Percentiles rank a stretch among this genome's conserved stretches.
Conservation (phyloP, 2,888 invertebrate genomes). For the Serripes groenlandicus region DNA sequence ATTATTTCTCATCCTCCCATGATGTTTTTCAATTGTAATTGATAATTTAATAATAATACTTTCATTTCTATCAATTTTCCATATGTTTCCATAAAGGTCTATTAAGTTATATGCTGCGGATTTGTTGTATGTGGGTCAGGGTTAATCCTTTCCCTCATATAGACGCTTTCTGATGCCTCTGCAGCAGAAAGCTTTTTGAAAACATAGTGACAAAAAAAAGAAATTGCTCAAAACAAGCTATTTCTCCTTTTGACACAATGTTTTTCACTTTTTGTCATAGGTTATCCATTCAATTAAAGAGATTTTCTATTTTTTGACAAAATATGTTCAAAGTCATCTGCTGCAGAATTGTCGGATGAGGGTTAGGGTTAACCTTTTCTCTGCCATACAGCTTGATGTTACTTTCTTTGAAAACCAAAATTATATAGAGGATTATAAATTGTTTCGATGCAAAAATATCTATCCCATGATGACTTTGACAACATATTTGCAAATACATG, state of each 20-base stretch:
- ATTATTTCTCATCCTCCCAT: too few relatives aligned
- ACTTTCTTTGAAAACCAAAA: too few relatives aligned
- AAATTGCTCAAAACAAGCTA: not conserved
- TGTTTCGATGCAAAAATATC: too few relatives aligned
- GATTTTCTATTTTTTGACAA: not conserved
- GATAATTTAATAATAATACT: too few relatives aligned
- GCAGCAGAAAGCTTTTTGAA: not conserved
- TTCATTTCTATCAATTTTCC: too few relatives aligned
- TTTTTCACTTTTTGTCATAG: not conserved
- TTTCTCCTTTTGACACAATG: slow-evolving; percentile 6
- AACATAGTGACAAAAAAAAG: not conserved
- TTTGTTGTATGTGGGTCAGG: not conserved
- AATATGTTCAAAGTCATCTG: not conserved
- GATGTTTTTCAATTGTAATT: too few relatives aligned
- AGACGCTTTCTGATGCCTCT: not conserved
- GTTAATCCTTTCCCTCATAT: not conserved
- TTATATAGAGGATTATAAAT: too few relatives aligned
- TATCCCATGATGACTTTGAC: too few relatives aligned
- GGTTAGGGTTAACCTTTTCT: too few relatives aligned
- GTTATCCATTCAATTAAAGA: not conserved
- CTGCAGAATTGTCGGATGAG: too few relatives aligned
- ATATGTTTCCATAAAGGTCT: not conserved
- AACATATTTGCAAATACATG: too few relatives aligned
- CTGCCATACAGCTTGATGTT: too few relatives aligned
- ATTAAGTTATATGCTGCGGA: not conserved